These are phyloP conservation scores for Drosophila bipectinata DNA, from an alignment of 1,140 invertebrate species.

Conservation along the genomic window DNA sequence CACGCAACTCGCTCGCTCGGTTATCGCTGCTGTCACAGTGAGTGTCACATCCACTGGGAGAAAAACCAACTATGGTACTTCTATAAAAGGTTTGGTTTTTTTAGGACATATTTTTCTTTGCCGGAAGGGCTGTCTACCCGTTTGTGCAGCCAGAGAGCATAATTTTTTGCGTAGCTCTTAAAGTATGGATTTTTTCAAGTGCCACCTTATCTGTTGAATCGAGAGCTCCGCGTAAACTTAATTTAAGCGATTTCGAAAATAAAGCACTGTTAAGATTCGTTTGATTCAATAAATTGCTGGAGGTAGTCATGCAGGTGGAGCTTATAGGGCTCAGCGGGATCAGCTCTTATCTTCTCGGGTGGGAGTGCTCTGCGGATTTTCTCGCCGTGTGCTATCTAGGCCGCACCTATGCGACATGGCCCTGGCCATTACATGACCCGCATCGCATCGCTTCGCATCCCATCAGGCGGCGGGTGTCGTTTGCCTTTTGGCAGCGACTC, in stretches of 20 bases:
- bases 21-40: constrained; percentile 69
- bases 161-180: not conserved
- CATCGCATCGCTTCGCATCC: constrained; percentile 68
- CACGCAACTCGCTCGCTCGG: constrained; percentile 67
- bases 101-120: not conserved
- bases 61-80: constrained; percentile 13
- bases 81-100: not conserved
- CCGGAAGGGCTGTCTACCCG: too few species aligned
- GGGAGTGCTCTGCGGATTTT: constrained; percentile 27
- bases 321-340: constrained; percentile 3
- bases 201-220: not conserved
- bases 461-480: constrained; percentile 69
- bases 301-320: constrained; percentile 9
- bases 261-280: constrained; percentile 12
- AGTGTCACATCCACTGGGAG: constrained; percentile 42
- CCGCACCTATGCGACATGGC: constrained; percentile 55
- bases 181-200: constrained; percentile 11
- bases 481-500: constrained; percentile 71
- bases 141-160: too few species aligned
- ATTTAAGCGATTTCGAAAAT: constrained; percentile 19
- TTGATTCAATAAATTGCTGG: constrained; percentile 34
- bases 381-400: constrained; percentile 48
- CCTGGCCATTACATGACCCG: constrained; percentile 69
- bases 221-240: constrained; percentile 22
- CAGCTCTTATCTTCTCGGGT: constrained; percentile 13